Conservation (phyloP, 2,888 invertebrate species). For the Physocephala rufipes region DNA sequence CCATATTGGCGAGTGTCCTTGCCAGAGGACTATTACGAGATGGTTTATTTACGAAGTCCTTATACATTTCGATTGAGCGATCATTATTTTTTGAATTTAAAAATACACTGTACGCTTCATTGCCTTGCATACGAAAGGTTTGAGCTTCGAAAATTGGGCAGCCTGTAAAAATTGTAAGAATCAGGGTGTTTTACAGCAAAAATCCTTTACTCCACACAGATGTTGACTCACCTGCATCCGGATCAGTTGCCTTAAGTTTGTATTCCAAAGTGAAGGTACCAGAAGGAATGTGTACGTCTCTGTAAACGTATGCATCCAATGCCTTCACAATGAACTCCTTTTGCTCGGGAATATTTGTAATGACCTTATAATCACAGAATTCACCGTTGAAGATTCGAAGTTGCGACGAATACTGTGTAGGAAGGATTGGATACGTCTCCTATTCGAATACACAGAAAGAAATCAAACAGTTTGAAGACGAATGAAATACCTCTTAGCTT, state of each 20-base stretch:
- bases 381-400: slow-evolving; percentile 77
- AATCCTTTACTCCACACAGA: background rate
- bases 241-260: slow-evolving; percentile 25
- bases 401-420: slow-evolving; percentile 71
- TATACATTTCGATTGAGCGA: slow-evolving; percentile 41
- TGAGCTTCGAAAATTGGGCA: slow-evolving; percentile 39
- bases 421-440: slow-evolving; percentile 74
- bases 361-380: slow-evolving; percentile 63
- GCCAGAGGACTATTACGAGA: slow-evolving; percentile 55
- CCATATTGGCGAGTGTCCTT: slow-evolving; percentile 54
- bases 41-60: slow-evolving; percentile 58
- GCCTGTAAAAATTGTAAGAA: slow-evolving; percentile 10
- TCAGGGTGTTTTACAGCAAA: background rate
- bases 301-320: slow-evolving; percentile 48
- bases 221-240: background rate
- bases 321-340: slow-evolving; percentile 47
- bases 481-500: slow-evolving; percentile 41
- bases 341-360: slow-evolving; percentile 46
- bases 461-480: too few species aligned
- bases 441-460: slow-evolving; percentile 14
- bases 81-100: slow-evolving; percentile 47
- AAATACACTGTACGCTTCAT: slow-evolving; percentile 55
- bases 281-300: slow-evolving; percentile 47
- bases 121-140: slow-evolving; percentile 38
- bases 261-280: slow-evolving; percentile 38